phyloP scores from a whole-genome alignment of 2,797 vertebrate genomes.

The Numenius phaeopus region DNA sequence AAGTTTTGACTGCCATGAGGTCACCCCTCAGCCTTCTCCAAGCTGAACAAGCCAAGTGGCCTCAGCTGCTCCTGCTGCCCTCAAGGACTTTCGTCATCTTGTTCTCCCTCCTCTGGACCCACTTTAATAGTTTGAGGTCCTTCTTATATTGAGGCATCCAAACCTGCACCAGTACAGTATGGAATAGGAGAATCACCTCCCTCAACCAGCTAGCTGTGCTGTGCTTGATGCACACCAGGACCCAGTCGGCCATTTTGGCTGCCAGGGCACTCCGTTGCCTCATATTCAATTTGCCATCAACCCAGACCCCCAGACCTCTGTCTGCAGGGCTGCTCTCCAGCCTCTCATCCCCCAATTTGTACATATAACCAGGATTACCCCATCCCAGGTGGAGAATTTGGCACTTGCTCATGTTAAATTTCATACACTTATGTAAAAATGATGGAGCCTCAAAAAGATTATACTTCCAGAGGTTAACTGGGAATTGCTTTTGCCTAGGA shows the following conservation, averaged over 20 bases:
- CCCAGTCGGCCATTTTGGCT: neutral
- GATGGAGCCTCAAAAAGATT: neutral
- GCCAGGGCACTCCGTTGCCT: neutral
- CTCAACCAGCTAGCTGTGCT: rapidly evolving
- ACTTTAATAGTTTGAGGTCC: neutral
- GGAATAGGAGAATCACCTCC: neutral
- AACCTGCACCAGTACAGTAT: neutral
- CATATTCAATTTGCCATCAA: neutral
- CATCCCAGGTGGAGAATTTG: neutral
- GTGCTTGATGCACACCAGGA: neutral
- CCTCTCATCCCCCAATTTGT: rapidly evolving
- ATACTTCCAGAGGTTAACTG: neutral
- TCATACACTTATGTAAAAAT: neutral
- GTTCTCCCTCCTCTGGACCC: neutral
- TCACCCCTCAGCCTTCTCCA: neutral
- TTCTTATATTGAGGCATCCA: neutral
- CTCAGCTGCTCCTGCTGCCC: neutral
- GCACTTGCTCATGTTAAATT: neutral
- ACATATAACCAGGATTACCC: neutral
- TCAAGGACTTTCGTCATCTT: neutral
- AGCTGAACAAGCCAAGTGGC: neutral
- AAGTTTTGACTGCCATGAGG: neutral
- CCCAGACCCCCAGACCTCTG: neutral
- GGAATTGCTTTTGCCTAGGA: neutral
- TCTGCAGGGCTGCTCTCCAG: neutral